Percentiles rank a stretch among this genome's conserved stretches.
phyloP scores from a whole-genome alignment of 1,140 invertebrate species.

The Hyles vespertilio region DNA sequence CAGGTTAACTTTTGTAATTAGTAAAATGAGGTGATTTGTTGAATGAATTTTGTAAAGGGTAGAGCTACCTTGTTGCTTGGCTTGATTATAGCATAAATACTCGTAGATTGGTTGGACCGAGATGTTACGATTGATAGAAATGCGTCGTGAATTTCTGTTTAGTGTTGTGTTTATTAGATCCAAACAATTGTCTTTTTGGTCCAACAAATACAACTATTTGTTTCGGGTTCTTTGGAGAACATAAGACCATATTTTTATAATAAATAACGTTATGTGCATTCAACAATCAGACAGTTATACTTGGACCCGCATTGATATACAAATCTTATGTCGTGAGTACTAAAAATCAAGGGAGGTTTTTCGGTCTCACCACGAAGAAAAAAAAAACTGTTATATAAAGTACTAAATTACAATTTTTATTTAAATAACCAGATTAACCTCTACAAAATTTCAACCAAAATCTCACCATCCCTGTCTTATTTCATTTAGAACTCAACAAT shows the following conservation, averaged over 20 bases:
- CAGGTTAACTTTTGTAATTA: slow-evolving; percentile 1
- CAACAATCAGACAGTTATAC: too few species aligned
- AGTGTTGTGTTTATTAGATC: background rate
- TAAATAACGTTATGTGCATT: background rate
- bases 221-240: background rate
- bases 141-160: background rate
- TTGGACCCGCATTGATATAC: too few species aligned
- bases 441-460: slow-evolving; percentile 24
- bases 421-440: background rate
- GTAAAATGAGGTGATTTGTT: background rate
- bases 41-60: too few species aligned
- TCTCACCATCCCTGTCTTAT: slow-evolving; percentile 23
- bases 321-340: too few species aligned
- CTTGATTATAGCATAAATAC: background rate
- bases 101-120: background rate
- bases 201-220: background rate
- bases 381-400: too few species aligned
- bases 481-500: slow-evolving; percentile 25
- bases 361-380: too few species aligned
- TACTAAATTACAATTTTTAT: too few species aligned
- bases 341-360: too few species aligned
- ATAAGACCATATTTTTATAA: background rate
- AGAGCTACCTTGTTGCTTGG: too few species aligned
- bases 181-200: background rate
- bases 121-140: background rate